Percentiles rank a stretch among this genome's conserved stretches.
Evolutionary conservation across 2,113 vertebrate genomes (phyloP).

Genomic region (Microtus ochrogaster): DNA sequence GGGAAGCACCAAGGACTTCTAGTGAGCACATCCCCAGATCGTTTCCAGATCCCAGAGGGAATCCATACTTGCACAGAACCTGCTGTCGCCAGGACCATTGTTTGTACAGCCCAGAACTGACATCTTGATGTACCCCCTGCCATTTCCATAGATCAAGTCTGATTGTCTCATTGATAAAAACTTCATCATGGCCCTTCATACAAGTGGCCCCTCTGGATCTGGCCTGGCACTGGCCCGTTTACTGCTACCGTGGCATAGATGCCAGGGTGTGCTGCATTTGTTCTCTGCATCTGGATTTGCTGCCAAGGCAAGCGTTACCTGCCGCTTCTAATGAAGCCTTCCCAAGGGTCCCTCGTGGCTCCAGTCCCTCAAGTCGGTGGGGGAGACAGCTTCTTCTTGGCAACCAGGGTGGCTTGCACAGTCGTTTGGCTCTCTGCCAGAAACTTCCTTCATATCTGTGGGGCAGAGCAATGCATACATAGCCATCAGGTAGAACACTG

Average conservation of each 20-base stretch:
- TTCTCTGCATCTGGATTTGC: not conserved
- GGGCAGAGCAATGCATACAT: not conserved
- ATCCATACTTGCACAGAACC: rapidly evolving
- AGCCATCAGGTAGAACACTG: rapidly evolving
- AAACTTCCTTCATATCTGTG: constrained; percentile 81
- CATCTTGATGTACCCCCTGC: not conserved
- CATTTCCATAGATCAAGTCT: not conserved
- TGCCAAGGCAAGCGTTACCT: constrained; percentile 76
- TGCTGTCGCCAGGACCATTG: rapidly evolving
- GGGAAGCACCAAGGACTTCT: no score
- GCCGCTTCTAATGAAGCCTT: constrained; percentile 59
- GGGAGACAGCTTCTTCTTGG: constrained; percentile 46
- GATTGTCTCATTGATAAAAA: not conserved
- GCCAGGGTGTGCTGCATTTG: rapidly evolving
- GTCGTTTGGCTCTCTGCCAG: constrained; percentile 62
- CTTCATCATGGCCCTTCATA: not conserved
- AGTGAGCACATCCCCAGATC: not conserved
- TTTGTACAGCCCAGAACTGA: no score
- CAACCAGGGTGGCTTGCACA: constrained; percentile 62
- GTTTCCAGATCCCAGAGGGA: not conserved
- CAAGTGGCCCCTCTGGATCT: not conserved
- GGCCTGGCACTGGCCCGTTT: not conserved
- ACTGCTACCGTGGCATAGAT: not conserved
- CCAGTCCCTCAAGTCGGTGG: not conserved
- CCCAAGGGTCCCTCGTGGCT: constrained; percentile 34